Evolutionary conservation across 2,797 vertebrate genomes (phyloP), one percentile per base, ranked within the genome.

Genomic region (Aulostomus chinensis): DNA sequence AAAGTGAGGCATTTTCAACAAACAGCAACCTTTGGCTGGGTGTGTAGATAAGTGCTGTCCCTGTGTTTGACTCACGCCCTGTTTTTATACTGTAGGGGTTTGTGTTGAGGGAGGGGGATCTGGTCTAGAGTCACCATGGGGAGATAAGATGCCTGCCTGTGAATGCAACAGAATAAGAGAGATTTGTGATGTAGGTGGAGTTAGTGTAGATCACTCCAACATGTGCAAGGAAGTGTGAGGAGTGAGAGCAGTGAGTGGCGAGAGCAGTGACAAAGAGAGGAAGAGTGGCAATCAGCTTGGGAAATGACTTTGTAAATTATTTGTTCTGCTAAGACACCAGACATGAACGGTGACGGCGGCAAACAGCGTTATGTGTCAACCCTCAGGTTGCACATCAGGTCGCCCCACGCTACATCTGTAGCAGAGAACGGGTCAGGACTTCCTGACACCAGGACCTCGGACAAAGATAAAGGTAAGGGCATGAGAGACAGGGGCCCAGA

Each of bases 361-460:
- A 58, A 80, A 43, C 65, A 45, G 58, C 77, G 55, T 8, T 89
- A 83, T 31, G 86, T 90, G 65, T 89, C 88, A 5, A 89, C 88
- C 24, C 73, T 89, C 58, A 85, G 25, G 67, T 79, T 90, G 28
- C 66, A 78, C 38, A 72, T 91, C 70, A 65, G 73, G 47, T 16
- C 81, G 1, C n/a, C 60, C 7, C 1, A 3, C 11, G 55, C 48
- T 22, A 9, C 39, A 4, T 16, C 45, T 31, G 54, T 41, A 12
- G 8, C 37, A 10, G 57, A 3, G n/a, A 69, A 40, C 0, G 39
- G 57, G 2, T 18, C 24, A 1, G 36, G 35, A 40, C 1, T 21
- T 3, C 10, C 0, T 4, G 51, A 31, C 28, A 30, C 20, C 25
- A 39, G 45, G 41, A 47, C 30, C 20, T 5, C 45, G 13, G 34